Evolutionary conservation across 1,140 invertebrate species (phyloP).

Genomic region (Ceratitis capitata): DNA sequence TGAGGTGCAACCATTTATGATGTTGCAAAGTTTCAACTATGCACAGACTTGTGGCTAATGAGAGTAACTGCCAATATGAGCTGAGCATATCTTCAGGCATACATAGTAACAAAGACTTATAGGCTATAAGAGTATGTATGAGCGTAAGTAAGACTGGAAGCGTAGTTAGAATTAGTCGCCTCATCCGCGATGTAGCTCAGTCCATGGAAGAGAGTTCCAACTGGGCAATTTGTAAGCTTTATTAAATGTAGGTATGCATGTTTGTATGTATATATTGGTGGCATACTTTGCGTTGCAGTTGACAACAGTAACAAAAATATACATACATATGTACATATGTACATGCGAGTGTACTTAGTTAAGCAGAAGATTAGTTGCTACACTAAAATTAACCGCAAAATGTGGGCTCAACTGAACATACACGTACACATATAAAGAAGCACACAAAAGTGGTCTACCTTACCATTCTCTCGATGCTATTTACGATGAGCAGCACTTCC

Average conservation of each 20-base stretch:
- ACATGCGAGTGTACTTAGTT: background rate
- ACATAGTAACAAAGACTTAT: background rate
- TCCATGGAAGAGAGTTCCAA: background rate
- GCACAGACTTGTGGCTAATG: background rate
- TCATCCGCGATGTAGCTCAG: background rate
- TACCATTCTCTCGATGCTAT: background rate
- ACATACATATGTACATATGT: background rate
- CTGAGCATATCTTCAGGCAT: background rate
- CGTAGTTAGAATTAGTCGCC: background rate
- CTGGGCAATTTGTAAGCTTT: background rate
- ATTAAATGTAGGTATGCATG: background rate
- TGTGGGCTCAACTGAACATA: background rate
- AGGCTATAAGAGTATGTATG: background rate
- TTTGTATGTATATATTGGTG: background rate
- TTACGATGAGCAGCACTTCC: background rate
- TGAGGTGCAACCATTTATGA: background rate
- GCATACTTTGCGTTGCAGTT: background rate
- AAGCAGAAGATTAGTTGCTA: background rate
- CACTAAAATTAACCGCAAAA: conserved; percentile 29
- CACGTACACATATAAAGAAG: background rate
- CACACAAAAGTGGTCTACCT: background rate
- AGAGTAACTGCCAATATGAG: background rate
- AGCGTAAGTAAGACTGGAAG: too few relatives aligned
- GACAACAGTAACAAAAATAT: background rate
- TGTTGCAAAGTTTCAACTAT: background rate